phyloP scores from a whole-genome alignment of 2,888 invertebrate genomes.

The Pyrrhosoma nymphula region DNA sequence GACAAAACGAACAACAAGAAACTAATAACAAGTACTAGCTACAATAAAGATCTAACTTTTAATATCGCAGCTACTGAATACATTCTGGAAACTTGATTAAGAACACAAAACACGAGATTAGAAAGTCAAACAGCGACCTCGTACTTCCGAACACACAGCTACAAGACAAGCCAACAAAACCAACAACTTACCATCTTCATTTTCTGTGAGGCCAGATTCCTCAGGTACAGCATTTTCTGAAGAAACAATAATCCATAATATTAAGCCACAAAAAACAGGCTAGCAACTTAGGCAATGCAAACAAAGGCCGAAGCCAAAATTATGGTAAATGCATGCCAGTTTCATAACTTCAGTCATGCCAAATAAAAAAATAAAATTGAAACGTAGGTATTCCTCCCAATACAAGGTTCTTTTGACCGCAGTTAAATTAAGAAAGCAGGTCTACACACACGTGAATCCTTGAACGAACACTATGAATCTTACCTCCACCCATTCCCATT shows the following conservation, averaged over 20 bases:
- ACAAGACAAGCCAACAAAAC: background rate
- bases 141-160: background rate
- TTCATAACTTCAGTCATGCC: slow-evolving; percentile 40
- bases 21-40: too few relatives aligned
- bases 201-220: slow-evolving; percentile 61
- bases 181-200: slow-evolving; percentile 53
- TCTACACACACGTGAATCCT: background rate
- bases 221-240: slow-evolving; percentile 64
- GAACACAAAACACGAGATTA: background rate
- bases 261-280: slow-evolving; percentile 65
- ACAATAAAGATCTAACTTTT: background rate
- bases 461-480: background rate
- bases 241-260: slow-evolving; percentile 64
- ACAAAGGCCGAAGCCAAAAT: slow-evolving; percentile 27
- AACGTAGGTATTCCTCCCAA: background rate
- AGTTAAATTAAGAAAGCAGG: background rate
- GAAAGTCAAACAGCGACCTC: background rate
- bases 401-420: background rate
- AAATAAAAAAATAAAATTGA: slow-evolving; percentile 40
- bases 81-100: background rate
- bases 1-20: background rate
- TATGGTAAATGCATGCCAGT: slow-evolving; percentile 36
- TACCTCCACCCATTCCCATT: slow-evolving; percentile 57
- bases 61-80: too few relatives aligned
- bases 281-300: slow-evolving; percentile 44